phyloP scores from a whole-genome alignment of 2,113 vertebrate species.

The Ceratotherium simum region DNA sequence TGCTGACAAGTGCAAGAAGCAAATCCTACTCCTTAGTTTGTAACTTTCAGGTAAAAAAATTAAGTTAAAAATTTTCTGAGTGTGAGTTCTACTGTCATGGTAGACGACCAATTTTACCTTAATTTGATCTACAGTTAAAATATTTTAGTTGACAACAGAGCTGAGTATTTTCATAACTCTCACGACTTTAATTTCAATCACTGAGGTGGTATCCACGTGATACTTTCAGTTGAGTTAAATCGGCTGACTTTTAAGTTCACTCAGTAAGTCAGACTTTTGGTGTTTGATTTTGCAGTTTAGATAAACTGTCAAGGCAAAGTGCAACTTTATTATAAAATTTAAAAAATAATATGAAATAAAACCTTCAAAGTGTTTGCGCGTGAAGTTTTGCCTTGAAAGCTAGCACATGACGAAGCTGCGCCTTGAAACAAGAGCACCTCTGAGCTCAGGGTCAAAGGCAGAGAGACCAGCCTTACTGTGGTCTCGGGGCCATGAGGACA shows the following conservation, averaged over 20 bases:
- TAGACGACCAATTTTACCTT: background rate
- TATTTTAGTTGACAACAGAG: background rate
- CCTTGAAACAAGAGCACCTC: background rate
- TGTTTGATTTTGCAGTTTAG: background rate
- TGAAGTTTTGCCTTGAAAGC: background rate
- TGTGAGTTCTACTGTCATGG: background rate
- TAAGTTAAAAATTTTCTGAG: background rate
- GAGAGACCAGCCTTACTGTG: no score
- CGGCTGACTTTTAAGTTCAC: background rate
- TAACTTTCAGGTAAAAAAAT: constrained; percentile 18
- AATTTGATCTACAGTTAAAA: background rate
- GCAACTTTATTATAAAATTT: background rate
- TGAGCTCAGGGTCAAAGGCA: no score
- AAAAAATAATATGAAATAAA: background rate
- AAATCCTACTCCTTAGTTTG: background rate
- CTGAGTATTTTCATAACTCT: background rate
- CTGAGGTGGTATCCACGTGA: background rate
- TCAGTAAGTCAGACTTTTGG: background rate
- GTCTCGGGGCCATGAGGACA: background rate
- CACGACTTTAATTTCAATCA: background rate
- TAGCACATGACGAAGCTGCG: background rate
- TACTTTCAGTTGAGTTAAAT: background rate
- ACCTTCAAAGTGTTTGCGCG: background rate
- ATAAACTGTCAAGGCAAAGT: background rate
- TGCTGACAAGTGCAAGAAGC: background rate